These are phyloP conservation scores for Nothura maculosa DNA, from an alignment of 2,797 vertebrate genomes.

Conservation along the genomic window DNA sequence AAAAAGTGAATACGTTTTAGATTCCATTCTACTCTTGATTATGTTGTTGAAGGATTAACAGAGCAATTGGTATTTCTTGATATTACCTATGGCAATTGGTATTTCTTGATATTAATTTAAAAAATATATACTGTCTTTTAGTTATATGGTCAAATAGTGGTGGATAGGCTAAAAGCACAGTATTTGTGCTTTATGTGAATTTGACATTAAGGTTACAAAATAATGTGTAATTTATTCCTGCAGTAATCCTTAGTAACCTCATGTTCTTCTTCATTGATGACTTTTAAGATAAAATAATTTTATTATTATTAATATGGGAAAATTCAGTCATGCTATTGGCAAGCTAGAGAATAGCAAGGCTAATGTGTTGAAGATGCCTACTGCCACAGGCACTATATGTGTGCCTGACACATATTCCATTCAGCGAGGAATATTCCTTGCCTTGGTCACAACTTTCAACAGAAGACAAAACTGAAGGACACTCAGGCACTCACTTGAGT, in stretches of 20 bases:
- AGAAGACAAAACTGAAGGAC: not conserved
- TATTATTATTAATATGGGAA: not conserved
- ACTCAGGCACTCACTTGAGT: fast-evolving
- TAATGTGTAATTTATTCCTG: not conserved
- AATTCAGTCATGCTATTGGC: not conserved
- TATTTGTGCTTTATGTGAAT: not conserved
- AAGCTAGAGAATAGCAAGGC: not conserved
- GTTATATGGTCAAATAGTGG: not conserved
- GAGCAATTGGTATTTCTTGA: not conserved
- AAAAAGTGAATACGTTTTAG: not conserved
- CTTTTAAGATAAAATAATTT: not conserved
- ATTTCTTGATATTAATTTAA: not conserved
- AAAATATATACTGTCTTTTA: not conserved
- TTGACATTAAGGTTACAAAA: not conserved
- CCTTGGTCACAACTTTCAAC: not conserved
- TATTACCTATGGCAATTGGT: not conserved
- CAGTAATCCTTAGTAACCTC: not conserved
- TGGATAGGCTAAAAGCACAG: not conserved
- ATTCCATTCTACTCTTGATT: conserved; percentile 10
- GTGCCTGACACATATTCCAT: not conserved
- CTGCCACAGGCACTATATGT: no score
- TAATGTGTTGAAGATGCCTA: not conserved
- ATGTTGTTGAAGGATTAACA: not conserved
- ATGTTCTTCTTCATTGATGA: not conserved
- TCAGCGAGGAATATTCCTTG: not conserved